phyloP scores from a whole-genome alignment of 2,797 vertebrate genomes.

The Lagorchestes hirsutus region DNA sequence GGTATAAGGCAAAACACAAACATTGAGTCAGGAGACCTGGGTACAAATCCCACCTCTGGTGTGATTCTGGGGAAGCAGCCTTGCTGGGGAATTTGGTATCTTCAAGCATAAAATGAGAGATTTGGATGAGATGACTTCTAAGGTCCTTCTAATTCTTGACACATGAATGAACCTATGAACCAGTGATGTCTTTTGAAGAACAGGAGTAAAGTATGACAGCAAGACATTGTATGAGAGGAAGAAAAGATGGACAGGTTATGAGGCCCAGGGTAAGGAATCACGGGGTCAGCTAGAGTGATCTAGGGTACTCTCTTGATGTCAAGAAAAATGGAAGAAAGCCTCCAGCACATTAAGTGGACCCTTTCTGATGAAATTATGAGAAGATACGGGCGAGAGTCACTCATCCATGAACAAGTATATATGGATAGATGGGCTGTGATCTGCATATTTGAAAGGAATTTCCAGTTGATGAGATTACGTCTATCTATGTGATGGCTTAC shows the following conservation, averaged over 20 bases:
- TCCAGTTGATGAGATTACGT: no score
- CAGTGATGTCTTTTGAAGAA: not conserved
- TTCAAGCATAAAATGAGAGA: not conserved
- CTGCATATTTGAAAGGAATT: not conserved
- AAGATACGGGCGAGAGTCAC: not conserved
- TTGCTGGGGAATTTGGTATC: not conserved
- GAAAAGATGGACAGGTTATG: not conserved
- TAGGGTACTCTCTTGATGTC: not conserved
- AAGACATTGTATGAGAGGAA: not conserved
- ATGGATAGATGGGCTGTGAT: not conserved
- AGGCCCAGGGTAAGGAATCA: not conserved
- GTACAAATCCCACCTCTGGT: no score
- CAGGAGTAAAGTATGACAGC: not conserved
- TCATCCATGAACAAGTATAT: not conserved
- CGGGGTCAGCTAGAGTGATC: not conserved
- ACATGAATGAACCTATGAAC: not conserved
- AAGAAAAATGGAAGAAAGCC: not conserved
- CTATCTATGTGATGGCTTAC: not conserved
- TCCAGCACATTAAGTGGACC: not conserved
- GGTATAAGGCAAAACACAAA: not conserved
- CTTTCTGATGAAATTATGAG: not conserved
- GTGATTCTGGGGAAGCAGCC: not conserved
- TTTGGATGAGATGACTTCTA: not conserved
- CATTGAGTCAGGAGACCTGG: not conserved
- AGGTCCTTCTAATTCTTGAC: not conserved